Base-by-base conservation (phyloP, 1,140 invertebrate genomes). In the Notospermus geniculatus region DNA sequence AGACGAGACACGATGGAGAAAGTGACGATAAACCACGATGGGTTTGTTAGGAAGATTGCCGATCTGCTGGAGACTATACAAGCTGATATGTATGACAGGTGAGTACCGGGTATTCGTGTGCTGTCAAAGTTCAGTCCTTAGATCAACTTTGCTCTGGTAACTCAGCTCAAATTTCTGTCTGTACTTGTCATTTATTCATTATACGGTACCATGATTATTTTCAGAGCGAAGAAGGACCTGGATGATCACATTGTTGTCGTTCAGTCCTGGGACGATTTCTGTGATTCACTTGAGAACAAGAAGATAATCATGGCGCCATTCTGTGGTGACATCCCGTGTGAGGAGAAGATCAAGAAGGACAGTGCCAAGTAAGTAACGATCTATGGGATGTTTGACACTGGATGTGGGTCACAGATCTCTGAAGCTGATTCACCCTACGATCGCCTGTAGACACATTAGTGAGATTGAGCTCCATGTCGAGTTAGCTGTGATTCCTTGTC, bases 311-410 rank as follows among this genome's bases (percentile, higher is more conserved):
- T 95, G 57, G 85, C 92, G 25, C 96, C 97, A 17, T 99, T 98
- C 84, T 99, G 97, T 83, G 96, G 94, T 4, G 87, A 88, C 0
- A 86, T 83, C 19, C 73, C 83, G 0, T 99, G 97, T 77, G 97
- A 99, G 80, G 96, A 98, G 59, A 87, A 86, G 53, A 98, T 99
- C 74, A 99, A 99, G 83, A 89, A 93, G 63, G 91, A 96, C 60
- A 98, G 93, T 80, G 89, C 93, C 17, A 90, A 88, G 88, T 91
- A 86, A 72, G 46, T 50, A 9, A 50, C n/a, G n/a, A n/a, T n/a
- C n/a, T n/a, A n/a, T n/a, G n/a, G n/a, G n/a, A n/a, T n/a, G n/a
- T n/a, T n/a, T n/a, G n/a, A n/a, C n/a, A n/a, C n/a, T n/a, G n/a
- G n/a, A n/a, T n/a, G n/a, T n/a, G n/a, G n/a, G n/a, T n/a, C n/a